Conservation (phyloP, 1,140 invertebrate species). For the Anastrepha obliqua region DNA sequence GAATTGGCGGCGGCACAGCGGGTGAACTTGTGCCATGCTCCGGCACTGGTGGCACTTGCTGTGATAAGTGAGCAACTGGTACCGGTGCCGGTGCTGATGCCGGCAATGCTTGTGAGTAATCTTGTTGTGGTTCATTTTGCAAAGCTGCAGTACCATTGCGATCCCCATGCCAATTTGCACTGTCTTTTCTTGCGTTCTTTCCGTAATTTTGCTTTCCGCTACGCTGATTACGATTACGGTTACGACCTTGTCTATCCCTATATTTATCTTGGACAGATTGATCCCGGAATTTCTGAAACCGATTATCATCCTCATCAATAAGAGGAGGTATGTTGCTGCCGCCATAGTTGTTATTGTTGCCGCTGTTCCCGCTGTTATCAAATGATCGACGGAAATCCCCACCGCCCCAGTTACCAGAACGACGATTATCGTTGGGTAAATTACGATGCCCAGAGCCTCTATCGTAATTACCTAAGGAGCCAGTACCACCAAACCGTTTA, state of each 20-base stretch:
- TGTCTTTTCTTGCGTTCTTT: not conserved
- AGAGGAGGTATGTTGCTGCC: not conserved
- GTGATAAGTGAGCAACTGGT: not conserved
- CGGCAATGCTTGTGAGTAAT: not conserved
- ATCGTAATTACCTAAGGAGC: not conserved
- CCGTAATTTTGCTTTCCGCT: not conserved
- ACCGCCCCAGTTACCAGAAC: not conserved
- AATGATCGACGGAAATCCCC: not conserved
- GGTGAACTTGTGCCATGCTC: not conserved
- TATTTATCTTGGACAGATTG: not conserved
- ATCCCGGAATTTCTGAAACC: constrained; percentile 33
- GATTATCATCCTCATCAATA: not conserved
- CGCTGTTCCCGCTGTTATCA: not conserved
- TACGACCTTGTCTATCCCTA: not conserved
- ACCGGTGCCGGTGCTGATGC: not conserved
- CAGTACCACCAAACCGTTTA: not conserved
- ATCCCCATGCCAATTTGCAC: not conserved
- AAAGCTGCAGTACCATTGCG: not conserved
- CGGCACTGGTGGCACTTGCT: not conserved
- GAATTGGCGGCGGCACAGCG: not conserved
- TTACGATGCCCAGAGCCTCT: not conserved
- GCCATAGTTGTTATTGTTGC: not conserved
- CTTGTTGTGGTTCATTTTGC: not conserved
- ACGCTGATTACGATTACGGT: not conserved
- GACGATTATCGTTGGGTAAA: not conserved